Evolutionary conservation across 2,113 vertebrate species (phyloP).

Genomic region (Bufo bufo): DNA sequence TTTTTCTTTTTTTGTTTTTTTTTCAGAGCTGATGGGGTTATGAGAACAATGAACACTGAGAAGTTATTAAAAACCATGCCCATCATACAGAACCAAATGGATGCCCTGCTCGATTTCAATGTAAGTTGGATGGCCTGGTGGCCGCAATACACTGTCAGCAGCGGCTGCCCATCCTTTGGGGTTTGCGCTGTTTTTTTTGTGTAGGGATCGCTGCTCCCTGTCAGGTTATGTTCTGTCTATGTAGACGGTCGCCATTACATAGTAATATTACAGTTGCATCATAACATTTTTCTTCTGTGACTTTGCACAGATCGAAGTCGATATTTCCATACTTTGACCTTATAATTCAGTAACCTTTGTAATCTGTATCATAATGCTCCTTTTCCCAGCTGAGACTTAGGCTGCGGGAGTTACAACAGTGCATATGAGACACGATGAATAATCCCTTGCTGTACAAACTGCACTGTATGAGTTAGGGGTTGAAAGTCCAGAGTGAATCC

Average conservation of each 20-base stretch:
- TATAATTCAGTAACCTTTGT: not conserved
- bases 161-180: not conserved
- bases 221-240: not conserved
- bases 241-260: not conserved
- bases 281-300: too few relatives aligned
- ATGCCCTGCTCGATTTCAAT: constrained; percentile 93
- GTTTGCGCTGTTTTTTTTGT: not conserved
- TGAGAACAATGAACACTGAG: constrained; percentile 98
- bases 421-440: too few relatives aligned
- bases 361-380: rapidly evolving
- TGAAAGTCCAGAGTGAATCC: too few relatives aligned
- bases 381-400: too few relatives aligned
- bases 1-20: constrained; percentile 35
- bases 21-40: constrained; percentile 90
- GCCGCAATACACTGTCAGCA: not conserved
- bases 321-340: not conserved
- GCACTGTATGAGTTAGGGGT: too few relatives aligned
- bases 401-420: too few relatives aligned
- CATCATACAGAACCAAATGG: constrained; percentile 92
- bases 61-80: constrained; percentile 93
- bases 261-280: not conserved
- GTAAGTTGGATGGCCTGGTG: constrained; percentile 72
- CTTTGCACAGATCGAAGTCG: not conserved
- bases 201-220: not conserved
- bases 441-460: too few relatives aligned